Percentiles rank a stretch among this genome's conserved stretches.
These are phyloP conservation scores for Drosophila arizonae DNA, from an alignment of 1,140 invertebrate species.

Conservation along the genomic window DNA sequence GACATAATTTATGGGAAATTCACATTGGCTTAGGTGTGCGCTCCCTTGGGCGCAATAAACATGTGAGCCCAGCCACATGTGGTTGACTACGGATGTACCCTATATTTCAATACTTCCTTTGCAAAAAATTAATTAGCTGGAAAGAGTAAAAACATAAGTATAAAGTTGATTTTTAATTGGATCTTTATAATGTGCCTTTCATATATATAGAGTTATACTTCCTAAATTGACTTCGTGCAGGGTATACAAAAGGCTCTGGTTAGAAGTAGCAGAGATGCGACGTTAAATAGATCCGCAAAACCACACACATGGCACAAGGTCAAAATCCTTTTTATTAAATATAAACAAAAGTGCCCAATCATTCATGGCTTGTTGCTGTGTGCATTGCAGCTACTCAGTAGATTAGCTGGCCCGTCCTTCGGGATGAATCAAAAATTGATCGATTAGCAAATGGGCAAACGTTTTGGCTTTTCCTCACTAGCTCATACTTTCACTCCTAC, in stretches of 20 bases:
- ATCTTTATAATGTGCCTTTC: too few species aligned
- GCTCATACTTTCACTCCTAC: background rate
- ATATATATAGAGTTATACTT: too few species aligned
- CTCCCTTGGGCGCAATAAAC: constrained; percentile 68
- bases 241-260: too few species aligned
- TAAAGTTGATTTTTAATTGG: too few species aligned
- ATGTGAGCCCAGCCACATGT: too few species aligned
- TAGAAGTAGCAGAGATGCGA: constrained; percentile 23
- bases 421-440: constrained; percentile 54
- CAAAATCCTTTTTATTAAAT: constrained; percentile 62
- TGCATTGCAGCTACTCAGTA: constrained; percentile 29
- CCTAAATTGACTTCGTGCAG: too few species aligned
- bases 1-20: constrained; percentile 75
- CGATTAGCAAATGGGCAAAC: constrained; percentile 45
- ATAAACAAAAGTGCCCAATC: constrained; percentile 55
- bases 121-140: too few species aligned
- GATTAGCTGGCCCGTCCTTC: constrained; percentile 51
- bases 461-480: constrained; percentile 11
- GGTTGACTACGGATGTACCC: too few species aligned
- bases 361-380: constrained; percentile 60
- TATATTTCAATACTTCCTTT: too few species aligned
- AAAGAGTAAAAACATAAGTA: too few species aligned
- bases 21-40: constrained; percentile 28
- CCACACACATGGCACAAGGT: constrained; percentile 32
- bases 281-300: constrained; percentile 41